Evolutionary conservation across 92 coral and sea anemone species (phyloP), one percentile per base, ranked within the genome.

Genomic region (Chrysogorgia sp.): DNA sequence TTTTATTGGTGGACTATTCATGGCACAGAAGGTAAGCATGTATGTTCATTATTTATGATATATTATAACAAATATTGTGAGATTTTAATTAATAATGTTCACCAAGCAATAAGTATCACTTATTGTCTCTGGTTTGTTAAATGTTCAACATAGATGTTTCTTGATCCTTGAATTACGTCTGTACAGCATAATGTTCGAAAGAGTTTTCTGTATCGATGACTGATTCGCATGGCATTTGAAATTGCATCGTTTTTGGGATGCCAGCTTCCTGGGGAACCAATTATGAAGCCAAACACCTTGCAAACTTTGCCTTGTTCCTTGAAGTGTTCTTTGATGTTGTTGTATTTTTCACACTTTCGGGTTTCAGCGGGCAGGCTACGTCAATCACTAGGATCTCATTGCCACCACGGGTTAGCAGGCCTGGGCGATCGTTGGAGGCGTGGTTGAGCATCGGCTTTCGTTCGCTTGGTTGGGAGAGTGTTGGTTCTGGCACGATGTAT

Each of bases 401-500:
- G 37, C 58, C 69, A 62, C 37, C 82, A 2, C 26, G 20, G 15
- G 59, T 23, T 14, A 76, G 56, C 19, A 76, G 32, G 19, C 59
- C 82, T 7, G 71, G 82, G 20, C 82, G 55, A 13, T 59, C 21
- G 50, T 23, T 30, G 70, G 66, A 1, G 24, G 13, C 5, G 26
- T 20, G 10, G 29, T 56, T 7, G 58, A 40, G 3, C 49, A 76
- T 23, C 81, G 29, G 22, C 69, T 47, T 34, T 76, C 58, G 90
- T 75, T 63, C 76, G 84, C 62, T 87, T 52, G 19, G 37, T 35
- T 62, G 72, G 63, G 22, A 79, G 25, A 40, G 69, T 23, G 86
- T 74, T 37, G 75, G 84, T 61, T 45, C 77, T 20, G 71, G 87
- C n/a, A 50, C 82, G 55, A 85, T 82, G 65, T 84, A 83, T 41